Percentiles rank a stretch among this genome's conserved stretches.
These are phyloP conservation scores for Hartigia nigra DNA, from an alignment of 2,888 invertebrate species.

Conservation along the genomic window DNA sequence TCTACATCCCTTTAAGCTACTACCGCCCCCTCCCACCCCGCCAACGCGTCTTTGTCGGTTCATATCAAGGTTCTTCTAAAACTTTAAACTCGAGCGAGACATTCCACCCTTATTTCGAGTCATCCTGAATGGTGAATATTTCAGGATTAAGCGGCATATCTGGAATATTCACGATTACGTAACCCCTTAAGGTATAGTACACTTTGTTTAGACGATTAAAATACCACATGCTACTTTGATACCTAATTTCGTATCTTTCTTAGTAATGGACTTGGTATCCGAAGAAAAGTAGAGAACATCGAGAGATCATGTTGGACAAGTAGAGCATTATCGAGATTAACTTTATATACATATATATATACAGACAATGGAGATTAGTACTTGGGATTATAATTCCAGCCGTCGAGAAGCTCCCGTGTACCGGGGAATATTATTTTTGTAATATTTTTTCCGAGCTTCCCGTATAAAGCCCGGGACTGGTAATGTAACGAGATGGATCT, in stretches of 20 bases:
- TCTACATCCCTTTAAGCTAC: not conserved
- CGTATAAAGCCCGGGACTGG: not conserved
- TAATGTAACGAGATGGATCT: not conserved
- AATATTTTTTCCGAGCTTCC: not conserved
- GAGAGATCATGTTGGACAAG: not conserved
- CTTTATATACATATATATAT: not conserved
- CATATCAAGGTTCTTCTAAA: not conserved
- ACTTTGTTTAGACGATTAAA: not conserved
- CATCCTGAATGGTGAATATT: not conserved
- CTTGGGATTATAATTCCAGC: not conserved
- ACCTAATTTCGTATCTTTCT: not conserved
- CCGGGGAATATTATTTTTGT: not conserved
- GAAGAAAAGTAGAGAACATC: too few relatives aligned
- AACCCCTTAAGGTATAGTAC: too few relatives aligned
- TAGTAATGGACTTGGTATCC: not conserved
- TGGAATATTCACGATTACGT: too few relatives aligned
- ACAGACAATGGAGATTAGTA: not conserved
- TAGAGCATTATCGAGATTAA: not conserved
- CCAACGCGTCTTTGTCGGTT: not conserved
- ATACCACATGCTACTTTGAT: not conserved
- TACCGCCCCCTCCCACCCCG: not conserved
- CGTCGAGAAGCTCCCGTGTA: not conserved
- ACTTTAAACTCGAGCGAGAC: not conserved
- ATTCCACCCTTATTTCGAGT: not conserved
- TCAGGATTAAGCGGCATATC: too few relatives aligned